Conservation (phyloP, 2,888 invertebrate genomes). For the Idaea straminata region DNA sequence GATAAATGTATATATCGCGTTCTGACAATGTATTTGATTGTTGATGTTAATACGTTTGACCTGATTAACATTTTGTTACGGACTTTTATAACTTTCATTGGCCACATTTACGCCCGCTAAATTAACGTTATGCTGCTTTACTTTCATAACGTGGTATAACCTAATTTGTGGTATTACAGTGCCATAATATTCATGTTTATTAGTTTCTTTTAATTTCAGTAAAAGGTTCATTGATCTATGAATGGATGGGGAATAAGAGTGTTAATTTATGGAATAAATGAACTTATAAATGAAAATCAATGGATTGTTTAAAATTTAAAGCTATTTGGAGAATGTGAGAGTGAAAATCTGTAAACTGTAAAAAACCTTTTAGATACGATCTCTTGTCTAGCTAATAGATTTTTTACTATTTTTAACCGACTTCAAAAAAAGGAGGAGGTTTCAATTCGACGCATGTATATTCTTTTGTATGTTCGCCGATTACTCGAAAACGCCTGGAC, state of each 20-base stretch:
- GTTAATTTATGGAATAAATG: neutral
- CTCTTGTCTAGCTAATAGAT: too few relatives aligned
- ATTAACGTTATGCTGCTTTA: conserved; percentile 3
- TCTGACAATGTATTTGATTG: conserved; percentile 25
- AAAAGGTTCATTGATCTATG: neutral
- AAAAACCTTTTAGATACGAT: too few relatives aligned
- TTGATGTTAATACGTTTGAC: conserved; percentile 23
- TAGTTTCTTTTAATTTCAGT: neutral
- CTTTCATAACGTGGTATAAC: conserved; percentile 12
- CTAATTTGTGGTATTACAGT: neutral
- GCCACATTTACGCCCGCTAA: neutral
- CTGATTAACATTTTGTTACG: conserved; percentile 14
- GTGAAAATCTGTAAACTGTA: too few relatives aligned
- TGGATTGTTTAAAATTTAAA: too few relatives aligned
- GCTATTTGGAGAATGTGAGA: too few relatives aligned
- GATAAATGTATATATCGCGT: conserved; percentile 25
- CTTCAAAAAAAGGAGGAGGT: too few relatives aligned
- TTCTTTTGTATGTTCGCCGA: too few relatives aligned
- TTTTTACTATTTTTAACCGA: too few relatives aligned
- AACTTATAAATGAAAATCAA: neutral
- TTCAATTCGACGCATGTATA: too few relatives aligned
- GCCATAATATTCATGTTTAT: neutral
- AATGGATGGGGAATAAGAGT: neutral
- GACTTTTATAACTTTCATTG: neutral
- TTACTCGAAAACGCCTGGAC: too few relatives aligned